Base-by-base conservation (phyloP, 2,888 invertebrate genomes). In the Acanthosepion pharaonis region DNA sequence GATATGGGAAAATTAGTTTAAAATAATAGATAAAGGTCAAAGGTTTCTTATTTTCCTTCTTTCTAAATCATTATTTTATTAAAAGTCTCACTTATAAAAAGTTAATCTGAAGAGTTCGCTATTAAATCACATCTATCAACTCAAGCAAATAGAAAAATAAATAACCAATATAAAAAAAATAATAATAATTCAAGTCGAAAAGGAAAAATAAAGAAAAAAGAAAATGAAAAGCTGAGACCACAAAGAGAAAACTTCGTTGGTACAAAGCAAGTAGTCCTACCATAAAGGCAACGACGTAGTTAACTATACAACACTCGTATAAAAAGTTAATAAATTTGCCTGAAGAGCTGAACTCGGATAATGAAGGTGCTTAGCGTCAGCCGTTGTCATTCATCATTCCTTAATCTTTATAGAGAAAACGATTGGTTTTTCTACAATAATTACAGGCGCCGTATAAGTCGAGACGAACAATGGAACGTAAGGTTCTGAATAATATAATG, bases 351-450 rank as follows among this genome's bases (percentile, higher is more conserved):
- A 78, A 78, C 33, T 78, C n/a, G 78, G 78, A 78, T 78, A 78
- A 78, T 78, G 78, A 78, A 78, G n/a, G 78, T 78, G n/a, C 33
- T 78, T 78, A n/a, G 78, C n/a, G n/a, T 78, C 78, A 78, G n/a
- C n/a, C n/a, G 78, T 78, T 78, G 15, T 18, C 78, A 78, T 78
- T 78, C n/a, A 78, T 78, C 78, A 78, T 78, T 0, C 33, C 33
- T 78, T 78, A 78, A 78, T 78, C 78, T 78, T n/a, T n/a, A 78
- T n/a, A 78, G n/a, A 78, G 78, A 78, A 78, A 78, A n/a, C n/a
- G n/a, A 78, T n/a, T 33, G n/a, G 9, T 78, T 78, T 78, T 78
- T 78, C 15, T 78, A 33, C 78, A 33, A n/a, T 78, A 78, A 78
- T 78, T 78, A 33, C 78, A 78, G n/a, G n/a, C 78, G 78, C 33